Base-by-base conservation (phyloP, 2,888 invertebrate species). In the Ypsolopha scabrella region DNA sequence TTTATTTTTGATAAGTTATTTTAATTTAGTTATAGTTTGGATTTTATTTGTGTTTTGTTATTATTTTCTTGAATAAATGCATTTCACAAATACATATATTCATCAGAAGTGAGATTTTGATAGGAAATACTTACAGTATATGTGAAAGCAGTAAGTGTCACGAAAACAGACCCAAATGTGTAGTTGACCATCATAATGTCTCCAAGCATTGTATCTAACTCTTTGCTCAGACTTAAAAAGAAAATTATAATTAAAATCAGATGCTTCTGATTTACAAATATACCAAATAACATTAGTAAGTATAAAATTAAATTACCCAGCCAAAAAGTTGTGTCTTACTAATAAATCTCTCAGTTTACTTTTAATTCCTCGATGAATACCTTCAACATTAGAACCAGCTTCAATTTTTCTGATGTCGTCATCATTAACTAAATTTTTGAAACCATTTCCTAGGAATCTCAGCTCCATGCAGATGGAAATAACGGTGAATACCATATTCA, bases 121-220 rank as follows among this genome's bases (percentile, higher is more conserved):
- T 34, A 45, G 45, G 35, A 37, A 38, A 41, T 49, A 54, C 57
- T 62, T 65, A 83, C 85, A 54, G 76, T 75, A 44, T 73, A 73
- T 33, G 81, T 77, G 56, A 79, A 82, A 53, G 75, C 75, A 37
- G 83, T 82, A 1, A 82, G 68, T 50, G 82, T 79, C 58, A 85
- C 75, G 50, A 83, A 77, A 34, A 80, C 64, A 0, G 80, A 72
- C 53, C 80, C 80, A 54, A 79, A 73, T 8, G 68, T 60, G 53
- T 79, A 83, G 44, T 72, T 75, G 1, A 80, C 53, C 46, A 81
- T 59, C 72, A 80, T 78, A 34, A 67, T 70, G 43, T 73, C 70
- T 37, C 80, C 81, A 47, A 81, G 58, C 39, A 79, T 65, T 7
- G 51, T 53, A 47, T 80, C 68, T 33, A 83, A 61, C 39, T 71